Percentiles rank a stretch among this genome's conserved stretches.
These are phyloP conservation scores for Choristoneura rosaceana DNA, from an alignment of 2,888 invertebrate species.

Conservation along the genomic window DNA sequence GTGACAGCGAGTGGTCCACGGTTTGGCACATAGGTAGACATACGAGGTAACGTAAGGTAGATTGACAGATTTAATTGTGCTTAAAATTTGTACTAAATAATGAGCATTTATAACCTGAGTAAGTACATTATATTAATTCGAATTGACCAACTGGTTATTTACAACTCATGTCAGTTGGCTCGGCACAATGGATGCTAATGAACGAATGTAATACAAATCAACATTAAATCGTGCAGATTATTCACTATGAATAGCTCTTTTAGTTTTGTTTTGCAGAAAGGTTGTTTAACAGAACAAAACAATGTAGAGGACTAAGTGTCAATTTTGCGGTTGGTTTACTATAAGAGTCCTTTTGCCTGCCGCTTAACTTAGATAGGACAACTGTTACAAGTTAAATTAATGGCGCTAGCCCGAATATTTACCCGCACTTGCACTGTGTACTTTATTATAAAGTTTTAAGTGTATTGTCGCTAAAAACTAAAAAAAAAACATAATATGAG, in stretches of 20 bases:
- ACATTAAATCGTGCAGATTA: slow-evolving; percentile 16
- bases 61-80: slow-evolving; percentile 23
- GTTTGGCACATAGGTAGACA: slow-evolving; percentile 37
- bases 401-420: slow-evolving; percentile 17
- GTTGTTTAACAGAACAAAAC: slow-evolving; percentile 4
- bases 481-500: background rate
- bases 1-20: slow-evolving; percentile 9
- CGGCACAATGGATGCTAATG: slow-evolving; percentile 30
- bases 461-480: background rate
- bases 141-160: slow-evolving; percentile 8
- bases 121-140: slow-evolving; percentile 14
- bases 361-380: slow-evolving; percentile 28
- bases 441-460: background rate
- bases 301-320: slow-evolving; percentile 5
- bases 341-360: slow-evolving; percentile 7
- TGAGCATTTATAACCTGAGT: slow-evolving; percentile 29
- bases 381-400: slow-evolving; percentile 25
- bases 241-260: background rate
- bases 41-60: slow-evolving; percentile 17
- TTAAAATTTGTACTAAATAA: slow-evolving; percentile 22
- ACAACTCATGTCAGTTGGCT: slow-evolving; percentile 9
- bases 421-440: slow-evolving; percentile 13
- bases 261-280: background rate
- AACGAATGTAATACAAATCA: slow-evolving; percentile 11
- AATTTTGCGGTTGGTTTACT: slow-evolving; percentile 10